A percentile compares a stretch with the other conserved stretches of the same genome.
Evolutionary conservation across 1,140 invertebrate species (phyloP).

Genomic region (Piezodorus guildinii): DNA sequence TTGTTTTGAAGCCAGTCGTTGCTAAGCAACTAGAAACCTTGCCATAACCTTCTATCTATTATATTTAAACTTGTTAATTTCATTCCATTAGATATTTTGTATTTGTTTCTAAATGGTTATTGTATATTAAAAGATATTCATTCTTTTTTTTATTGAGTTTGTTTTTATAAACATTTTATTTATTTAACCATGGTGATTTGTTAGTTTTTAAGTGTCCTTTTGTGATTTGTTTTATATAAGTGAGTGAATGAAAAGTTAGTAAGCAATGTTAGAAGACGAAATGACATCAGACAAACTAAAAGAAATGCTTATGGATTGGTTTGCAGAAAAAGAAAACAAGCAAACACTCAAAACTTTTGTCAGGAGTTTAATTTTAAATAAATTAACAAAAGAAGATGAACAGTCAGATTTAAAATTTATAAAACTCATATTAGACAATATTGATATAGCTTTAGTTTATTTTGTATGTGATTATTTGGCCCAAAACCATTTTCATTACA

Average conservation of each 20-base stretch:
- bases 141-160: too few species aligned
- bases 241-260: background rate
- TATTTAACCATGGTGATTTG: too few species aligned
- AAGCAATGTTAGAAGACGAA: background rate
- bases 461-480: background rate
- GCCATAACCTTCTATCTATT: too few species aligned
- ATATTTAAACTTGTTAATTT: too few species aligned
- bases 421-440: background rate
- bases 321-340: background rate
- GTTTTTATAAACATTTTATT: too few species aligned
- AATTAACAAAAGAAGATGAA: background rate
- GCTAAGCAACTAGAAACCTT: too few species aligned
- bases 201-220: background rate
- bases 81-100: too few species aligned
- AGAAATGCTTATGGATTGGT: background rate
- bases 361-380: conserved; percentile 3
- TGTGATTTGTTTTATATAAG: background rate
- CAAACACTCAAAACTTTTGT: background rate
- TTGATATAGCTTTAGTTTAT: background rate
- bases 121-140: too few species aligned
- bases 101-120: too few species aligned
- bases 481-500: conserved; percentile 1
- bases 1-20: too few species aligned
- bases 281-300: background rate
- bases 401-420: background rate